Base-by-base conservation (phyloP, 1,140 invertebrate genomes). In the Leptinotarsa undecemlineata region DNA sequence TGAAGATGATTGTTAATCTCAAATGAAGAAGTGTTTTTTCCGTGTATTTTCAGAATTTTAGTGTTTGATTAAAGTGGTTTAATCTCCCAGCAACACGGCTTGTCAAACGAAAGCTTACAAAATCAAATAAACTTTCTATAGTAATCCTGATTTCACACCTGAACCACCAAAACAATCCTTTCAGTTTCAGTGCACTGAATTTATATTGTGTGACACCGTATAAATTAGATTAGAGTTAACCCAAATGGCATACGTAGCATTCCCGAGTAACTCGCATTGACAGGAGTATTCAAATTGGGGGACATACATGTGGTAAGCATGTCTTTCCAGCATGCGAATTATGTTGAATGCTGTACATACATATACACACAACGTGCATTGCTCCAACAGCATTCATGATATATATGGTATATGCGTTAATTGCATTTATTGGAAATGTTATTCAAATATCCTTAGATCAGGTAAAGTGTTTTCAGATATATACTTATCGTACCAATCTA, bases 281-380 rank as follows among this genome's bases (percentile, higher is more conserved):
- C 68, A 69, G 48, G 20, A 48, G 68, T 69, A 69, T 69, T 51
- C 33, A 69, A 69, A 69, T 51, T 48, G 68, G 51, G 51, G 51
- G n/a, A 69, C 48, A 48, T 69, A 69, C 67, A 23, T 60, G 69
- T 42, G 69, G 48, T 33, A 21, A 71, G 19, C 57, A 57, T 57
- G 51, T 57, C 51, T 57, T 19, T 17, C 8, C 14, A 67, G 64
- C 42, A 67, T 67, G 64, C 64, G 64, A 67, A 67, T 67, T 67
- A 42, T 67, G 64, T 67, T 42, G 64, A 42, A 67, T 19, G 51
- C 51, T 57, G 51, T 57, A 57, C 51, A 57, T 57, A 57, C 14
- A 57, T 57, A n/a, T 19, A 57, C n/a, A 57, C 51, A 57, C 51
- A 57, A 57, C 51, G 3, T 57, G 51, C 51, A 57, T 57, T 57